Evolutionary conservation across 1,140 invertebrate species (phyloP), one percentile per base, ranked within the genome.

Genomic region (Drosophila ambigua): DNA sequence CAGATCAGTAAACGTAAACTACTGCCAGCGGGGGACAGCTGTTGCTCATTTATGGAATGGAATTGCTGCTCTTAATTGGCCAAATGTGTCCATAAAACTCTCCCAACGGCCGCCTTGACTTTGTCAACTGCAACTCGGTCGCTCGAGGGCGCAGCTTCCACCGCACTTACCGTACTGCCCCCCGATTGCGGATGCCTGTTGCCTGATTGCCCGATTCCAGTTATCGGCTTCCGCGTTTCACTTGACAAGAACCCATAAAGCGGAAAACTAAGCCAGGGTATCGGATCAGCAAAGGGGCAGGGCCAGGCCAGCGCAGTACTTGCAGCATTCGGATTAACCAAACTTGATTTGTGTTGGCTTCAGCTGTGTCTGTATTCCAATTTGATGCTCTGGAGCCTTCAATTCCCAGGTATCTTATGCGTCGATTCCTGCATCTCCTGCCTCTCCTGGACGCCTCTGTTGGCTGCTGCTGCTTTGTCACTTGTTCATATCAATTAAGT

Each of bases 401-500:
- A 35, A 2, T 39, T 39, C 35, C 35, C 4, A 2, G 35, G 35
- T 59, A 15, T 9, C 13, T 24, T 16, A 11, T 9, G 43, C 49
- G 26, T 5, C 26, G 49, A 58, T 26, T 69, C 20, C 51, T 44
- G 35, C 49, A 13, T 49, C 43, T 43, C 9, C 44, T 52, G 43
- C 44, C 43, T 2, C 9, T 4, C 11, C 35, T 39, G 35, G 9
- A 20, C 20, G 1, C 35, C 35, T 39, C 4, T 39, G 35, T 39
- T 39, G 13, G 4, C 59, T 57, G 28, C 31, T 72, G 66, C 75
- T 77, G 49, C 79, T 88, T 88, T 88, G 83, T 88, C 83, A 88
- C 83, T 88, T 88, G 83, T 71, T 79, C 64, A 79, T 88, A 88
- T 88, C 79, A 88, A 88, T 88, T 88, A 87, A 87, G 73, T 75